phyloP scores from a whole-genome alignment of 2,113 vertebrate genomes.

The Platysternon megacephalum region DNA sequence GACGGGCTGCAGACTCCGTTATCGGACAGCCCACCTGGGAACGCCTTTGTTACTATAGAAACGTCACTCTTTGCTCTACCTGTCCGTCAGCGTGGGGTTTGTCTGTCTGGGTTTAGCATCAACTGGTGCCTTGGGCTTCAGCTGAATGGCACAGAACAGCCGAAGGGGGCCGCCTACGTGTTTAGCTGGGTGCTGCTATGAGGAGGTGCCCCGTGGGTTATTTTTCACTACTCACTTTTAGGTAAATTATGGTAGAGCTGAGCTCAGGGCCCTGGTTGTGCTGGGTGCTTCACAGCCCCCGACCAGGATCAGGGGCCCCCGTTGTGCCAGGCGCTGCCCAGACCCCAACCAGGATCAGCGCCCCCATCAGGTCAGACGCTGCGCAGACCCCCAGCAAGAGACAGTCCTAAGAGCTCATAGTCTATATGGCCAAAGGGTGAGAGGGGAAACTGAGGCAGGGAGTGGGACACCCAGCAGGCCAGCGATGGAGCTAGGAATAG shows the following conservation, averaged over 20 bases:
- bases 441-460: neutral
- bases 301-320: too few species aligned
- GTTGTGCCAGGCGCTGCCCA: neutral
- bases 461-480: neutral
- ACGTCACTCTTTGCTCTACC: neutral
- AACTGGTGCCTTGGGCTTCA: neutral
- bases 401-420: too few species aligned
- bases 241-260: neutral
- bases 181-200: neutral
- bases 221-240: neutral
- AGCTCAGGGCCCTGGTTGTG: neutral
- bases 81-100: neutral
- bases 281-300: too few species aligned
- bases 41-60: neutral
- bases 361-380: too few species aligned
- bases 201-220: neutral
- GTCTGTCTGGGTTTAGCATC: neutral
- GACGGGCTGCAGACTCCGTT: too few species aligned
- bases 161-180: neutral
- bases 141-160: too few species aligned
- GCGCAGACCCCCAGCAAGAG: neutral
- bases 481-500: neutral
- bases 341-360: too few species aligned
- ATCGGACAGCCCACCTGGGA: neutral
- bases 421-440: neutral